These are phyloP conservation scores for Actinia equina DNA, from an alignment of 64 coral and sea anemone species.

Conservation along the genomic window DNA sequence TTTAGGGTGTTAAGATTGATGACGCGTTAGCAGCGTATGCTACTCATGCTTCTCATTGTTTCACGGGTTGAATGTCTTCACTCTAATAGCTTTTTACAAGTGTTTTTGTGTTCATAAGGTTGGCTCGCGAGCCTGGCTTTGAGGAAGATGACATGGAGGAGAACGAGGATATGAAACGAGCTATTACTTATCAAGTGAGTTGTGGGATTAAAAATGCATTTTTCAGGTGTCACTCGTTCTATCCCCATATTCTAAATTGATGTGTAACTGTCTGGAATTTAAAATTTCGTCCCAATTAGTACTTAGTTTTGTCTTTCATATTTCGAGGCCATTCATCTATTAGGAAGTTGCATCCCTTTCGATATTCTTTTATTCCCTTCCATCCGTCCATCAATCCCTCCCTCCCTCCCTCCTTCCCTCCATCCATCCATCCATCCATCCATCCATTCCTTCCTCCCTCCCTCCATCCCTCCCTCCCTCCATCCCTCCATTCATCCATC, in stretches of 20 bases:
- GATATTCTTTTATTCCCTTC: too few species aligned
- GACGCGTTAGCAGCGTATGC: too few species aligned
- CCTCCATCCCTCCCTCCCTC: too few species aligned
- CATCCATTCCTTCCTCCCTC: too few species aligned
- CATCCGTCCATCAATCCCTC: too few species aligned
- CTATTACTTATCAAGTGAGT: slow-evolving; percentile 85
- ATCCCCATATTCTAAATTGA: not conserved
- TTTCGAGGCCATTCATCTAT: not conserved
- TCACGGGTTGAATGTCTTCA: too few species aligned
- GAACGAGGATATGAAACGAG: slow-evolving; percentile 70
- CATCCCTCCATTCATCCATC: too few species aligned
- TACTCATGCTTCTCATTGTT: too few species aligned
- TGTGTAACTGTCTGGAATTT: not conserved
- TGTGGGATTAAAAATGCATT: not conserved
- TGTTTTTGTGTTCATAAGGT: not conserved
- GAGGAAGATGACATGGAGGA: not conserved
- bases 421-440: too few species aligned
- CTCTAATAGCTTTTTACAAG: too few species aligned
- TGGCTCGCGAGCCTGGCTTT: slow-evolving; percentile 30
- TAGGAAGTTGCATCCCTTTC: not conserved
- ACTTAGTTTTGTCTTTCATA: not conserved
- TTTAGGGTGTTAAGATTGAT: too few species aligned
- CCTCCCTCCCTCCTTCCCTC: too few species aligned
- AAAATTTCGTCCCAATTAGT: not conserved
- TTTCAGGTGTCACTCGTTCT: not conserved